Evolutionary conservation across 1,140 invertebrate species (phyloP).

Genomic region (Drosophila nasuta): DNA sequence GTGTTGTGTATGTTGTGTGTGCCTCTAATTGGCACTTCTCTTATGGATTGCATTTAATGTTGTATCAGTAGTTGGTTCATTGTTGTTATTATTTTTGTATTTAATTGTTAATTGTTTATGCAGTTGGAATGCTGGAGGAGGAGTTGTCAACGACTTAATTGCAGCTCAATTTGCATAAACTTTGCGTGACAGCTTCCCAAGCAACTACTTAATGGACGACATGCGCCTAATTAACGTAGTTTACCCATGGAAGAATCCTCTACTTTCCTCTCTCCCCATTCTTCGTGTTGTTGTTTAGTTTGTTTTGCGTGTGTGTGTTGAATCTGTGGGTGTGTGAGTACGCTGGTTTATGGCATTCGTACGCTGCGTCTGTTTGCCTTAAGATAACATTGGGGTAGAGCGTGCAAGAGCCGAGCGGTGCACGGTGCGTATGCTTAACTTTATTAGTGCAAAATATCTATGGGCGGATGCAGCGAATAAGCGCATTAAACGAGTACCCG

Average conservation of each 20-base stretch:
- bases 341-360: conserved; percentile 60
- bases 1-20: conserved; percentile 15
- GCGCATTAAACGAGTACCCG: conserved; percentile 49
- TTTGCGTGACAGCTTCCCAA: conserved; percentile 56
- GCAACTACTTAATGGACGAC: conserved; percentile 63
- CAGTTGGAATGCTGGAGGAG: not conserved
- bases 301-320: conserved; percentile 8
- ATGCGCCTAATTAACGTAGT: conserved; percentile 74
- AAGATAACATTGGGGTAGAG: conserved; percentile 62
- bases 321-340: conserved; percentile 29
- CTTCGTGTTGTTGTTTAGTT: conserved; percentile 28
- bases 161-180: conserved; percentile 78
- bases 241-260: conserved; percentile 47
- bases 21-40: conserved; percentile 75
- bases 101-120: conserved; percentile 32
- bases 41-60: conserved; percentile 36
- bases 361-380: conserved; percentile 66
- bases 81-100: conserved; percentile 40
- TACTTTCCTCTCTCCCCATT: conserved; percentile 1
- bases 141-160: conserved; percentile 51
- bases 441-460: conserved; percentile 74
- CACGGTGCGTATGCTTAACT: conserved; percentile 76
- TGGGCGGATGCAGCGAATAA: conserved; percentile 57
- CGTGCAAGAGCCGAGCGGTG: not conserved
- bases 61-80: conserved; percentile 18